phyloP scores from a whole-genome alignment of 30 jellyfish, hydroid and myxozoan species.

The Hydractinia symbiolongicarpus region DNA sequence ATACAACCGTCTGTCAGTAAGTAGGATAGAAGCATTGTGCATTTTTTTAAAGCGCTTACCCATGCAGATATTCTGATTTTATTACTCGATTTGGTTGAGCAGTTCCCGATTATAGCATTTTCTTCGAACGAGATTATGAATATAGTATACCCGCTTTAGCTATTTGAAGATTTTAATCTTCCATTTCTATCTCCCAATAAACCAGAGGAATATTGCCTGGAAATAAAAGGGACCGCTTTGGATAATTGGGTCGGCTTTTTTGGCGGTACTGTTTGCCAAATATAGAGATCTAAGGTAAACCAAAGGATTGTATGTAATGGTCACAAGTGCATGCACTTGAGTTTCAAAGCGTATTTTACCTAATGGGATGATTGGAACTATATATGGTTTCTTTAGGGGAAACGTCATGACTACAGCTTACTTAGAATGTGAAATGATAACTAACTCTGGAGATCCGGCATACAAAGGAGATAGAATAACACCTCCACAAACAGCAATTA shows the following conservation, averaged over 20 bases:
- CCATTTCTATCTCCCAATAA: constrained; percentile 23
- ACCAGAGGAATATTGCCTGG: constrained; percentile 16
- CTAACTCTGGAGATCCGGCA: constrained; percentile 34
- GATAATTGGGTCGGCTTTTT: constrained; percentile 20
- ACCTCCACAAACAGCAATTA: constrained; percentile 21
- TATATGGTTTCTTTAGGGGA: constrained; percentile 25
- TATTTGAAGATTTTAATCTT: constrained; percentile 24
- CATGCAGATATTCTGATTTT: constrained; percentile 46
- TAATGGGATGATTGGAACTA: constrained; percentile 18
- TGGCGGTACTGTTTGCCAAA: constrained; percentile 15
- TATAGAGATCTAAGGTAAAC: constrained; percentile 13
- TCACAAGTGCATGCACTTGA: constrained; percentile 35
- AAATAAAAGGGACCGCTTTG: constrained; percentile 21
- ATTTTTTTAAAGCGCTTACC: constrained; percentile 45
- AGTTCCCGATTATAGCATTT: constrained; percentile 13
- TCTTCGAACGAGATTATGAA: constrained; percentile 23
- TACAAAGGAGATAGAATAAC: constrained; percentile 17
- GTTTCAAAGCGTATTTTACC: constrained; percentile 10
- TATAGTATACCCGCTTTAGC: constrained; percentile 7
- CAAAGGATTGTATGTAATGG: background rate
- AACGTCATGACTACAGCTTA: constrained; percentile 32
- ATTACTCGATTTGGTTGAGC: constrained; percentile 56
- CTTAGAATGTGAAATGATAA: constrained; percentile 32
- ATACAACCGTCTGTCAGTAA: background rate
- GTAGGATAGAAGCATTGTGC: constrained; percentile 42